Conservation (phyloP, 2,113 vertebrate species). For the Falco punctatus region DNA sequence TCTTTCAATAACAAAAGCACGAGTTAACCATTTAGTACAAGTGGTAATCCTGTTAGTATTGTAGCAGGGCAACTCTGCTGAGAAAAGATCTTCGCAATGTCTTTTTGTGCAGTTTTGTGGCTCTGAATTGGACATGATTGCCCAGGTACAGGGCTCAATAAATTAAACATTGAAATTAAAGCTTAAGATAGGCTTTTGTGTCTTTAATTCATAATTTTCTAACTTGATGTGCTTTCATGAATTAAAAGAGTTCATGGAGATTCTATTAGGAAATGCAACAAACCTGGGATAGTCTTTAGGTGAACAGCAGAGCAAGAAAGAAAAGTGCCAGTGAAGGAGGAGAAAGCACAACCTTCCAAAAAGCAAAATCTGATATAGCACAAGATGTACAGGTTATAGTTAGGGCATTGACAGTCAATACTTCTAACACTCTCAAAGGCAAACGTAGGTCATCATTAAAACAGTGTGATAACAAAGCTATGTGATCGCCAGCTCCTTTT, state of each 20-base stretch:
- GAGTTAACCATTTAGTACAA: background rate
- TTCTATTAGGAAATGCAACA: background rate
- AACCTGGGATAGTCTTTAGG: background rate
- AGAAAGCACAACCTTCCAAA: background rate
- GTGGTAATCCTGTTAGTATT: background rate
- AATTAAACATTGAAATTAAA: background rate
- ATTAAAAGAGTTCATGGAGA: background rate
- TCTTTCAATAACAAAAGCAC: background rate
- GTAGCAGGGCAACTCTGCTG: background rate
- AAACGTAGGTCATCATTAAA: background rate
- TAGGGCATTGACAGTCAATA: background rate
- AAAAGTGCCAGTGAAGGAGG: conserved; percentile 1
- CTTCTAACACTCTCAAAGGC: background rate
- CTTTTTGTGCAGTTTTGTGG: background rate
- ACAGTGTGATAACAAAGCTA: background rate
- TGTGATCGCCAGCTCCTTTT: background rate
- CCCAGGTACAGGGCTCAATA: background rate
- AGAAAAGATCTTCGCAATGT: background rate
- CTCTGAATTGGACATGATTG: background rate
- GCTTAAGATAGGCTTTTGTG: background rate
- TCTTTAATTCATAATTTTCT: background rate
- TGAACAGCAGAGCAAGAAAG: background rate
- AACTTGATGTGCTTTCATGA: background rate
- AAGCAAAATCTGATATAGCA: conserved; percentile 47
- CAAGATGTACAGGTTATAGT: background rate